A percentile compares a stretch with the other conserved stretches of the same genome.
phyloP scores from a whole-genome alignment of 1,140 invertebrate genomes.

The Paramacrobiotus metropolitanus region DNA sequence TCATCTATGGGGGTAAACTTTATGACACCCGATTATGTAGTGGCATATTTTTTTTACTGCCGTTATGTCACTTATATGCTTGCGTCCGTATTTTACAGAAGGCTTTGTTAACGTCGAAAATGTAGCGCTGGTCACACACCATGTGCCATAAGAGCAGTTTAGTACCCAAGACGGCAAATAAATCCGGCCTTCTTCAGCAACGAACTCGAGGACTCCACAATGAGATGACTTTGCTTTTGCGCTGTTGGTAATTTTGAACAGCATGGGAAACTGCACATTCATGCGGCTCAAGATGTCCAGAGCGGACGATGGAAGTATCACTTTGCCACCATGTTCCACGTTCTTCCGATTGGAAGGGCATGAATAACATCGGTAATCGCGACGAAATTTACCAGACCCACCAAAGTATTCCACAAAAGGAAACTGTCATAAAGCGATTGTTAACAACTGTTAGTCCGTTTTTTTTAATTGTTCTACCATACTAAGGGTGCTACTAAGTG shows the following conservation, averaged over 20 bases:
- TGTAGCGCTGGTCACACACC: background rate
- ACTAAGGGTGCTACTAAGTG: too few species aligned
- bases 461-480: too few species aligned
- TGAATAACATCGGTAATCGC: background rate
- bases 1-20: constrained; percentile 63
- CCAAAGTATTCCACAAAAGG: background rate
- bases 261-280: constrained; percentile 95
- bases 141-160: background rate
- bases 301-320: constrained; percentile 92
- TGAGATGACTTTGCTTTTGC: constrained; percentile 66
- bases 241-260: constrained; percentile 83
- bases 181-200: constrained; percentile 91
- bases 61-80: too few species aligned
- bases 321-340: background rate
- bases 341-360: background rate
- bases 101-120: background rate
- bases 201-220: constrained; percentile 94
- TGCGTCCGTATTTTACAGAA: too few species aligned
- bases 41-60: too few species aligned
- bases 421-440: background rate
- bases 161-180: constrained; percentile 75
- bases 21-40: too few species aligned
- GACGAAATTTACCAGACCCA: background rate
- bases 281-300: constrained; percentile 65
- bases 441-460: background rate